Base-by-base conservation (phyloP, 1,140 invertebrate species). In the Pachypeltis micranthus region DNA sequence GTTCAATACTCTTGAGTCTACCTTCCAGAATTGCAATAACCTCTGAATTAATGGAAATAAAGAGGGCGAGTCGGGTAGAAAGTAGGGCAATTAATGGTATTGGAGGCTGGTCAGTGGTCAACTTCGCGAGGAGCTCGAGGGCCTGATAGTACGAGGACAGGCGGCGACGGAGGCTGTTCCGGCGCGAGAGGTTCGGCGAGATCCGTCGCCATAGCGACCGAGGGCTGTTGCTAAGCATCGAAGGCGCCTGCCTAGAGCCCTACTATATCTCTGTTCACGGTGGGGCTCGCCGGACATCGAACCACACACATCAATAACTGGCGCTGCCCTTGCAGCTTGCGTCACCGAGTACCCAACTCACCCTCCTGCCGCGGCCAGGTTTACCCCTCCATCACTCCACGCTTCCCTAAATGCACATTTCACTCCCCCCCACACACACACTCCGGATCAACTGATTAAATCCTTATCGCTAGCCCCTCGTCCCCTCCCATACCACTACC, bases 241-340 rank as follows among this genome's bases (percentile, higher is more conserved):
- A 59, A 28, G 29, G 57, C 57, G 57, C 57, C 57, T 59, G 57
- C 57, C 57, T 59, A 59, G 57, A 51, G 47, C n/a, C 47, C 47
- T 51, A 51, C 47, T 51, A 51, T 51, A 51, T 51, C 47, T 51
- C 31, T 16, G 16, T 3, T 7, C 56, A 12, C 3, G 56, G 56
- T 4, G 56, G 27, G 14, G 56, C 12, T 12, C 25, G 59, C 59
- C 34, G 59, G 59, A 61, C 59, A 47, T 61, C 59, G 59, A 61
- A 61, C 59, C 44, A 39, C 59, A 61, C 59, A 61, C 59, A 61
- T 61, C 59, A 61, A 61, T 61, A 61, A 61, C 59, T 47, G 44
- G 25, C 57, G 14, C 19, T 29, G 57, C 57, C 26, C 57, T 59
- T 31, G 26, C 47, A 51, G 47, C 57, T 34, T 31, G 26, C 57